Conservation (phyloP, 2,797 vertebrate species). For the Chelon labrosus region DNA sequence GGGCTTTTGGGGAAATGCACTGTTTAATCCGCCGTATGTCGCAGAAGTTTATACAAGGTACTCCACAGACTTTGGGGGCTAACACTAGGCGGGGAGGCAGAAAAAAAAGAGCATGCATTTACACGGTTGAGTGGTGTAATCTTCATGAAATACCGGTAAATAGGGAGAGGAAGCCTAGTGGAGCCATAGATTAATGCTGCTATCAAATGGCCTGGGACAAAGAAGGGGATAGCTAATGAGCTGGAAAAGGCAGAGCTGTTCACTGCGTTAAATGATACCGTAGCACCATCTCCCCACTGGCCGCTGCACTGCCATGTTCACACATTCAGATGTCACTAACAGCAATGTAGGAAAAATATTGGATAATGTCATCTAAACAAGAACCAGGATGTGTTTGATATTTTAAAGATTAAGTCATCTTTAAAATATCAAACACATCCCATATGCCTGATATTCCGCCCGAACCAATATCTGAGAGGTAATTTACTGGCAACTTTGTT, state of each 20-base stretch:
- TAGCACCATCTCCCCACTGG: constrained; percentile 77
- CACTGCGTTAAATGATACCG: constrained; percentile 75
- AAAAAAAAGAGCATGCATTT: constrained; percentile 76
- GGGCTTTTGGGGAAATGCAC: constrained; percentile 62
- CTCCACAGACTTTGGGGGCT: constrained; percentile 73
- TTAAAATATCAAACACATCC: constrained; percentile 27
- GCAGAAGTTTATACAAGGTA: constrained; percentile 75
- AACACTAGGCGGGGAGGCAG: constrained; percentile 57
- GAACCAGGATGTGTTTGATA: constrained; percentile 49
- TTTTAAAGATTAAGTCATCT: constrained; percentile 64
- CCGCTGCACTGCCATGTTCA: constrained; percentile 73
- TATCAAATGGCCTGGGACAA: constrained; percentile 86
- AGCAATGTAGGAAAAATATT: constrained; percentile 78
- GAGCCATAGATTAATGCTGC: constrained; percentile 84
- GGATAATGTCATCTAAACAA: constrained; percentile 69
- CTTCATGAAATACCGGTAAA: constrained; percentile 84
- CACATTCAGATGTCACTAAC: constrained; percentile 69
- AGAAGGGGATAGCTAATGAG: constrained; percentile 85
- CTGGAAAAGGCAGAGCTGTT: constrained; percentile 85
- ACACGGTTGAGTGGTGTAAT: constrained; percentile 84
- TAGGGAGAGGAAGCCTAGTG: constrained; percentile 79
- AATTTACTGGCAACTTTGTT: constrained; percentile 64
- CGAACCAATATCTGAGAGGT: constrained; percentile 56
- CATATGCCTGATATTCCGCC: constrained; percentile 33
- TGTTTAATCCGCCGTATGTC: constrained; percentile 72